These are phyloP conservation scores for Larimichthys crocea DNA, from an alignment of 2,113 vertebrate genomes.

Conservation along the genomic window DNA sequence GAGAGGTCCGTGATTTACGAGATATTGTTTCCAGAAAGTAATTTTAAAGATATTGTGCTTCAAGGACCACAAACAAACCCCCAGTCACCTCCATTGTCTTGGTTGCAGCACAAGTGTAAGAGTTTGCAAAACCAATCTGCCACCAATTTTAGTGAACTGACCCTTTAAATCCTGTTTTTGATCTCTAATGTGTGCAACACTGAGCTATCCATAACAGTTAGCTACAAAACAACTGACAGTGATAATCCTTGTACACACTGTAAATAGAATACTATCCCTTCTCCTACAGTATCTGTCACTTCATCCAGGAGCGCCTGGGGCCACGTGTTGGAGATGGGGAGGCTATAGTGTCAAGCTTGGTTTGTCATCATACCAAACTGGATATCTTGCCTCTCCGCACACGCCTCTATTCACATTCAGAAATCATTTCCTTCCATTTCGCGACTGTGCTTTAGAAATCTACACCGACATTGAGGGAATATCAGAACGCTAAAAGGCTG, in stretches of 20 bases:
- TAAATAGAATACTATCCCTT: constrained; percentile 23
- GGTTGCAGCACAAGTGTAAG: no score
- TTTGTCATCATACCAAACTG: constrained; percentile 41
- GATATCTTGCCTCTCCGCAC: constrained; percentile 14
- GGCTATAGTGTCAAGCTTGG: constrained; percentile 20
- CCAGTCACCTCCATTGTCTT: background rate
- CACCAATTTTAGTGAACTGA: background rate
- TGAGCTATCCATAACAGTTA: background rate
- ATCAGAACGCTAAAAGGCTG: constrained; percentile 34
- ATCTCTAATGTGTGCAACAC: background rate
- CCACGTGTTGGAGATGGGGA: background rate
- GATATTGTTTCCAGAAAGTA: background rate
- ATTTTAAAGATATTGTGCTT: background rate
- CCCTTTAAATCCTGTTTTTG: background rate
- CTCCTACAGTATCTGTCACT: constrained; percentile 27
- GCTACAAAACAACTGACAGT: background rate
- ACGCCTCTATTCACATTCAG: constrained; percentile 50
- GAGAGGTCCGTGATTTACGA: background rate
- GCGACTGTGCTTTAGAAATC: constrained; percentile 40
- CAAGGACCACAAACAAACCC: background rate
- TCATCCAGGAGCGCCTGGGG: constrained; percentile 1
- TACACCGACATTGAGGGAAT: constrained; percentile 45
- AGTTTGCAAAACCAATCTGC: background rate
- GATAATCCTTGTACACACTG: background rate
- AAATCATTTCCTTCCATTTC: constrained; percentile 48